phyloP scores from a whole-genome alignment of 1,140 invertebrate species.

The Fopius arisanus region DNA sequence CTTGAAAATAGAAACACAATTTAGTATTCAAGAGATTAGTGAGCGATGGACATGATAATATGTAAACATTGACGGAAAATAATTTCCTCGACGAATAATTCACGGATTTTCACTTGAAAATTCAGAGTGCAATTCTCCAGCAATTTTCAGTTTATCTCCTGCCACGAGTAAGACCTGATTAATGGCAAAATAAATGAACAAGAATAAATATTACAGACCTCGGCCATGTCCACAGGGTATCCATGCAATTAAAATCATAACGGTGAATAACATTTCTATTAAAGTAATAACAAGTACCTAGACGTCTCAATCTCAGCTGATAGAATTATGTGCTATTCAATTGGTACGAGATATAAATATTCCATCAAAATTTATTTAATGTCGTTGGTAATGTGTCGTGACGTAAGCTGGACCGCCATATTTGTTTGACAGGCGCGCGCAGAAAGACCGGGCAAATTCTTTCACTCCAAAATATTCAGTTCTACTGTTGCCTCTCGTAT shows the following conservation, averaged over 20 bases:
- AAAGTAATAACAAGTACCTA: not conserved
- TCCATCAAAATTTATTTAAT: not conserved
- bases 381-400: not conserved
- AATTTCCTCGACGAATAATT: too few relatives aligned
- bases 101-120: too few relatives aligned
- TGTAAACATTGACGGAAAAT: too few relatives aligned
- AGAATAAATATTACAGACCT: constrained; percentile 10
- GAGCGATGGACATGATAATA: too few relatives aligned
- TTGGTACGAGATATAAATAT: not conserved
- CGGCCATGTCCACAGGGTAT: not conserved
- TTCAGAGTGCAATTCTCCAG: too few relatives aligned
- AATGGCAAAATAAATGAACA: not conserved
- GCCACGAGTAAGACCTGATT: not conserved
- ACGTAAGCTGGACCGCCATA: not conserved
- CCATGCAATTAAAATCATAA: constrained; percentile 17
- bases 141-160: too few relatives aligned
- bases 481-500: too few relatives aligned
- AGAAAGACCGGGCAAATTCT: not conserved
- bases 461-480: not conserved
- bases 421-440: not conserved
- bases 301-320: not conserved
- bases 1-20: too few relatives aligned
- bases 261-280: constrained; percentile 3
- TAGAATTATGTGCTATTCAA: not conserved
- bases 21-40: too few relatives aligned